Conservation (phyloP, 1,140 invertebrate species). For the Drosophila kepulauana region DNA sequence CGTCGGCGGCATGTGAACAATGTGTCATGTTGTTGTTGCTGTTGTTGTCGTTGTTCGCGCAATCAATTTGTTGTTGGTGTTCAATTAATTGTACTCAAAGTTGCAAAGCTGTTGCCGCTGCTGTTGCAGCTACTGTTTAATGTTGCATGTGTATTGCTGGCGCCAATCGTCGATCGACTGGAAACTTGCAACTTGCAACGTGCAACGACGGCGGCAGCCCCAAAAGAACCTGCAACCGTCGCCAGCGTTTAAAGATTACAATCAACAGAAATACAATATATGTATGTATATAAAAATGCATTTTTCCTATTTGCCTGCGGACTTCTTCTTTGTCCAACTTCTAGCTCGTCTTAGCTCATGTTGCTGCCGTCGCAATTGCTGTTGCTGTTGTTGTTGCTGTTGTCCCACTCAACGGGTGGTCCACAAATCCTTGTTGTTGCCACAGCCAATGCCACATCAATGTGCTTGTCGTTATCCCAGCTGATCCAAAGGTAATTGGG, state of each 20-base stretch:
- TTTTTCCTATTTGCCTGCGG: constrained; percentile 69
- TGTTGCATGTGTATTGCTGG: constrained; percentile 32
- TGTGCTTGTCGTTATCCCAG: constrained; percentile 44
- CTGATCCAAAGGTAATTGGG: constrained; percentile 39
- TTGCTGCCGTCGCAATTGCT: neutral
- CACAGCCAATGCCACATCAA: neutral
- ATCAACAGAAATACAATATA: constrained; percentile 73
- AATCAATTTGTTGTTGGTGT: constrained; percentile 83
- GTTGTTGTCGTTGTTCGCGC: constrained; percentile 67
- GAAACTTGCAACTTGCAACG: no score
- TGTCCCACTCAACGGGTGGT: constrained; percentile 57
- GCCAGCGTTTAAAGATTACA: constrained; percentile 54
- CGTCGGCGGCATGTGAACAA: constrained; percentile 77
- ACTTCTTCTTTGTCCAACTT: constrained; percentile 15
- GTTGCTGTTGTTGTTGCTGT: constrained; percentile 16
- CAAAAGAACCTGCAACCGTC: constrained; percentile 30
- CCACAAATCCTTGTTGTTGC: constrained; percentile 36
- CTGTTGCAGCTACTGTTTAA: constrained; percentile 58
- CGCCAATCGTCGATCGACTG: constrained; percentile 58
- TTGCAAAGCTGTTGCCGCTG: constrained; percentile 53
- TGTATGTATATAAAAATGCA: constrained; percentile 49
- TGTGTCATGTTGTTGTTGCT: constrained; percentile 73
- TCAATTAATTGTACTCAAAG: constrained; percentile 80
- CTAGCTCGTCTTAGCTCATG: constrained; percentile 15
- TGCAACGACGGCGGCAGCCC: constrained; percentile 48